Conservation (phyloP, 2,113 vertebrate species). For the Seriola quinqueradiata region DNA sequence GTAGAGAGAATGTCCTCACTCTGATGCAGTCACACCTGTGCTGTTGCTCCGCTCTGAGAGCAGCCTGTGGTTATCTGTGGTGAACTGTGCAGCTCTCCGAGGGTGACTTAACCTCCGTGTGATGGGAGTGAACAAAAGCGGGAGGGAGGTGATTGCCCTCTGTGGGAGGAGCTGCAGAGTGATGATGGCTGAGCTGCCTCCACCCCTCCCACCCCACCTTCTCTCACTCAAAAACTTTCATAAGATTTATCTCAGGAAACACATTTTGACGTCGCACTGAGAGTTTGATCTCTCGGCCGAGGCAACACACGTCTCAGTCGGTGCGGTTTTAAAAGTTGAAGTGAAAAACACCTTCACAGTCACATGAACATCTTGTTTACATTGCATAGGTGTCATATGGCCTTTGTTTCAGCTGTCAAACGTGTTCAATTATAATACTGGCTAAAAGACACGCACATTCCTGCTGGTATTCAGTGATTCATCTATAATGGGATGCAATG, state of each 20-base stretch:
- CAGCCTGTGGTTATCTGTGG: slow-evolving; percentile 26
- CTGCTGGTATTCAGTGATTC: neutral
- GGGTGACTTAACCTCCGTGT: slow-evolving; percentile 19
- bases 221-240: slow-evolving; percentile 27
- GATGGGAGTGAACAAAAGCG: slow-evolving; percentile 47
- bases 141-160: slow-evolving; percentile 41
- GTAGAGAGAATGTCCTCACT: slow-evolving; percentile 7
- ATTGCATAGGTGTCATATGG: neutral
- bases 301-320: neutral
- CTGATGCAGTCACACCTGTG: slow-evolving; percentile 42
- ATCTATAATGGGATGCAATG: neutral
- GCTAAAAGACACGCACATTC: slow-evolving; percentile 21
- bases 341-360: neutral
- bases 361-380: too few relatives aligned
- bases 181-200: neutral
- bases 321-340: neutral
- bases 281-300: neutral
- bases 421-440: neutral
- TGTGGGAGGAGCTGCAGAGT: slow-evolving; percentile 52
- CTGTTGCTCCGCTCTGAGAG: neutral
- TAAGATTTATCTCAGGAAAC: slow-evolving; percentile 39
- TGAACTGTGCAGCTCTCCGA: slow-evolving; percentile 19
- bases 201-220: neutral
- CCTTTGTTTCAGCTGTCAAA: slow-evolving; percentile 7
- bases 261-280: neutral